A percentile compares a stretch with the other conserved stretches of the same genome.
Conservation (phyloP, 1,140 invertebrate species). For the Drosophila takahashii region DNA sequence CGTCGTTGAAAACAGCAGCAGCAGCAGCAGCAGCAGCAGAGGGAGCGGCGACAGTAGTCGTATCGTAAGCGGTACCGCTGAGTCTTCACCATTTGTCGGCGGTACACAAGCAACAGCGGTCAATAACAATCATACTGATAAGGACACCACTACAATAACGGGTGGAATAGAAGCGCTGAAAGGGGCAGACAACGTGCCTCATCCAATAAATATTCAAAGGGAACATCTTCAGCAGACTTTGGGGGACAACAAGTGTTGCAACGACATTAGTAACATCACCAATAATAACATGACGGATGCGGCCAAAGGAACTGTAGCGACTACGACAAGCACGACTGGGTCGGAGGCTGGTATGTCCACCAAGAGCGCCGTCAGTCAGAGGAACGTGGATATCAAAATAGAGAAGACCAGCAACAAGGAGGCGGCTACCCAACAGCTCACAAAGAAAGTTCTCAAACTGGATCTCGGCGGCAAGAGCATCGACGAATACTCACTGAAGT, state of each 20-base stretch:
- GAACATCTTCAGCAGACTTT: constrained; percentile 10
- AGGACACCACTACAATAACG: constrained; percentile 20
- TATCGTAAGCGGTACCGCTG: background rate
- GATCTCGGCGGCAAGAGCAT: constrained; percentile 75
- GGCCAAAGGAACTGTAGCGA: constrained; percentile 12
- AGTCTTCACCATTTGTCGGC: constrained; percentile 12
- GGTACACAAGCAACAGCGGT: constrained; percentile 46
- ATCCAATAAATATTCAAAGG: constrained; percentile 9
- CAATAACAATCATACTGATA: constrained; percentile 60
- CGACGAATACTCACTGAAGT: constrained; percentile 79
- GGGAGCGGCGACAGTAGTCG: constrained; percentile 26
- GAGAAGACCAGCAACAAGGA: constrained; percentile 81
- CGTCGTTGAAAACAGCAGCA: constrained; percentile 49
- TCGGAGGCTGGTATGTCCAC: constrained; percentile 26
- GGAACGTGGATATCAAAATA: constrained; percentile 86
- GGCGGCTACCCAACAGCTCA: constrained; percentile 86
- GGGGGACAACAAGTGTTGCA: constrained; percentile 14
- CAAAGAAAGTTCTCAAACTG: constrained; percentile 89
- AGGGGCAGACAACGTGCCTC: constrained; percentile 7
- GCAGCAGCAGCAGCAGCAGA: constrained; percentile 31
- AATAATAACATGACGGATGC: constrained; percentile 64
- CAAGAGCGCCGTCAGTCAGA: constrained; percentile 86
- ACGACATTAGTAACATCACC: constrained; percentile 7
- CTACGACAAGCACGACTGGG: constrained; percentile 2
- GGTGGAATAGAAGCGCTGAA: constrained; percentile 3